Conservation (phyloP, 2,113 vertebrate species). For the Cacatua alba region DNA sequence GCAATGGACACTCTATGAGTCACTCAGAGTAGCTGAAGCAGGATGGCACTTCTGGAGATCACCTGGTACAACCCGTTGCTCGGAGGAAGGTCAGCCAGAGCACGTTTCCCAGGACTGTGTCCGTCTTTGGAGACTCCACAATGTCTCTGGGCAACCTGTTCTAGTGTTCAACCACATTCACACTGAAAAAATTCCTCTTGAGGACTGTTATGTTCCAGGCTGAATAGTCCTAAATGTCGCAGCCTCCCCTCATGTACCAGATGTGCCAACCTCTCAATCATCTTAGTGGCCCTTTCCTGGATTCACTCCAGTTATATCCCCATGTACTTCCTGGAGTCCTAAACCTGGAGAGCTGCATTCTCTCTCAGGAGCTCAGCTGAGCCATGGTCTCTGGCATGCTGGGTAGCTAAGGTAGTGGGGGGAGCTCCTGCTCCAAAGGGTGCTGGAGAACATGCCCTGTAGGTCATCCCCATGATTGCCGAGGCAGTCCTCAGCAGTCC, state of each 20-base stretch:
- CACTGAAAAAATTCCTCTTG: not conserved
- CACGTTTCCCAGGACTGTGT: not conserved
- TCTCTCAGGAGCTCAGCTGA: not conserved
- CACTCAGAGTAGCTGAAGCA: no score
- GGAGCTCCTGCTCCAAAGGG: not conserved
- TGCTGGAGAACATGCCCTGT: not conserved
- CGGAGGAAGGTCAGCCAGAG: no score
- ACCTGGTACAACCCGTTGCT: no score
- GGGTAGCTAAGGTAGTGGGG: not conserved
- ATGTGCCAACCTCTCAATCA: accelerated
- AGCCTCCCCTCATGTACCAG: not conserved
- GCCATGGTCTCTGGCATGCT: not conserved
- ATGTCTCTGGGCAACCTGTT: not conserved
- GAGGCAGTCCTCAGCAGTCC: not conserved
- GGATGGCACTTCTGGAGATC: no score
- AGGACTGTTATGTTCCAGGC: not conserved
- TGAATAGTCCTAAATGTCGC: not conserved
- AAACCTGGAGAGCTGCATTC: not conserved
- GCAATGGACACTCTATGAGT: no score
- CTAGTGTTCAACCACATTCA: not conserved
- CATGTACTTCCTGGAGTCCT: not conserved
- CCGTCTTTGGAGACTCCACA: not conserved
- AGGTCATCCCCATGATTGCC: not conserved
- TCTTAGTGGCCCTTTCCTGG: not conserved
- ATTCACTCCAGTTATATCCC: not conserved